Evolutionary conservation across 1,140 invertebrate species (phyloP), one percentile per base, ranked within the genome.

Genomic region (Drosophila serrata): DNA sequence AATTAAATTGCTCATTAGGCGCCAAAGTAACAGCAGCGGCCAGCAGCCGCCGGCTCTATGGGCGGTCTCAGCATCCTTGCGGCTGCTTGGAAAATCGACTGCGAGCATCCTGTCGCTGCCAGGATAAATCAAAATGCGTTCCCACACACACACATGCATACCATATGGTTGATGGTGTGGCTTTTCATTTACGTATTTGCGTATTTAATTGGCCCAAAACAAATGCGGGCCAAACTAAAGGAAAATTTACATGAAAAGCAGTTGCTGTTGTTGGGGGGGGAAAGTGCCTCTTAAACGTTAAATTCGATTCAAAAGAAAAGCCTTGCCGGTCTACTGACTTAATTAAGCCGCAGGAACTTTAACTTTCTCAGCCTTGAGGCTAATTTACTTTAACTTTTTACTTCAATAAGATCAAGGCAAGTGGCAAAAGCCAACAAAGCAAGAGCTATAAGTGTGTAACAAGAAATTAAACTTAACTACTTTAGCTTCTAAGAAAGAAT

Each of bases 1-100:
- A 87, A 82, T 87, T 87, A 79, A 86, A 73, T 79, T 82, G 75
- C 82, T 79, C 79, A 87, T 87, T 87, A 86, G 64, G 60, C 51
- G 73, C 31, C 42, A 35, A 79, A 79, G 53, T 40, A 70, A 63
- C 70, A 59, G 39, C 40, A n/a, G 65, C 46, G 42, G 46, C 11
- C 46, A 33, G 33, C 33, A 33, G 33, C 33, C 2, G 33, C 9
- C 46, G 33, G 33, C 46, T 59, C 35, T 42, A 43, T 37, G 46
- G 65, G 79, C 59, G 63, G 58, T 63, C 48, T 56, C 24, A 17
- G 13, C 48, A 51, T 61, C 11, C 67, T 46, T 46, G 17, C 33
- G 64, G 13, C 48, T 58, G 37, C 9, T 33, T 24, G 15, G 15
- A 67, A 56, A 35, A 27, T 40, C 49, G 39, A 65, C 42, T 48